Base-by-base conservation (phyloP, 1,140 invertebrate genomes). In the Meloidogyne floridensis region DNA sequence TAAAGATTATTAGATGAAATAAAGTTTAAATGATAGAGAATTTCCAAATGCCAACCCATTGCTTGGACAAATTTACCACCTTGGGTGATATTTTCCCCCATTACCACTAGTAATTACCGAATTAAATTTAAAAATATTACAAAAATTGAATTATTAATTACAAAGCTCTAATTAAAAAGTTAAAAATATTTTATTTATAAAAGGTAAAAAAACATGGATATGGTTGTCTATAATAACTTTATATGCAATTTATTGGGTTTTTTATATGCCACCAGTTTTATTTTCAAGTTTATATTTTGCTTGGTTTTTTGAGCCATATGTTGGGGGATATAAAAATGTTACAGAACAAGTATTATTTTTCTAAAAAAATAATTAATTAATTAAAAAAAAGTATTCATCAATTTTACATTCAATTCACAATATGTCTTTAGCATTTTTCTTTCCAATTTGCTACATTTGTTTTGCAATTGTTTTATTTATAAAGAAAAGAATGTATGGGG, bases 241-340 rank as follows among this genome's bases (percentile, higher is more conserved):
- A 10, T 80, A 73, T 65, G 79, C 70, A 32, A 54, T 71, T 32
- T 80, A 71, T 20, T 80, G 79, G 79, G 32, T 11, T n/a, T 65
- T 80, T 54, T 81, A 54, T 71, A 20, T 71, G 18, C 79, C 79
- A 43, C 80, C 80, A 9, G 77, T 18, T 10, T 3, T 81, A 42
- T 81, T 81, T 43, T 79, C 43, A 43, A 51, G 80, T 47, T 8
- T 81, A 3, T 53, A 82, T 47, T 81, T 81, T 72, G 69, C 80
- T 42, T 81, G 80, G 80, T 81, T 81, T 73, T 81, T 81, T 47
- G 51, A 81, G 8, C 80, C 80, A n/a, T 72, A 70, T 53, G 80
- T 51, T 32, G 80, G 80, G 13, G 79, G 72, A 32, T 51, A 18
- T 32, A 20, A 32, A 51, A 71, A 81, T 81, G 47, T 65, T 15